Evolutionary conservation across 1,140 invertebrate genomes (phyloP), one percentile per base, ranked within the genome.

Genomic region (Holcopasites calliopsidis): DNA sequence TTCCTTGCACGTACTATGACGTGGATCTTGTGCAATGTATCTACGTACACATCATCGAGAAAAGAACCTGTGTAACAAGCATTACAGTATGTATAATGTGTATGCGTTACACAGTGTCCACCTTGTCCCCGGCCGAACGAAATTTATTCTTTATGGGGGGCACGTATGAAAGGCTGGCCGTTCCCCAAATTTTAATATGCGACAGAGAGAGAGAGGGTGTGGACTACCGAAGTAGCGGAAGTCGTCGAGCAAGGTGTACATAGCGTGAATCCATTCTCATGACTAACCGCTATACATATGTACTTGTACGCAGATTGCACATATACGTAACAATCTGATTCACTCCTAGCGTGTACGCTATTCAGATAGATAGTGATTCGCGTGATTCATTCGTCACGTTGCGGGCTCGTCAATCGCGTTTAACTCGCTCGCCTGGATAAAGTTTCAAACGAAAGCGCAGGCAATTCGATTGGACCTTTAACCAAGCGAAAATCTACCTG

Each of bases 381-480:
- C 13, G 42, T 73, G 60, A 73, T 73, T 73, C 70, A 73, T 31
- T 65, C 49, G 49, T 64, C 70, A 54, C 35, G 55, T 49, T 52
- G 69, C 44, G 8, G 31, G 7, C 44, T 23, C 23, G 23, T 18
- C 23, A n/a, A 1, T 38, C 21, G 31, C 26, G 18, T n/a, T 26
- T 31, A 38, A 28, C 65, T 44, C 49, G 4, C 23, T 21, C 57
- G n/a, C n/a, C n/a, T n/a, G n/a, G n/a, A 71, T 61, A 35, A 61
- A 61, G 38, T 8, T 31, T 47, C 28, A 50, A 71, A 71, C 18
- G 69, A 21, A 47, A 61, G n/a, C 62, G 50, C 69, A 57, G 23
- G 3, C n/a, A 16, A 71, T 71, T 71, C 21, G 38, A 71, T 71
- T 38, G 57, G 1, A n/a, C 31, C n/a, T n/a, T n/a, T n/a, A n/a